phyloP scores from a whole-genome alignment of 2,888 invertebrate genomes.

The Pandemis corylana region DNA sequence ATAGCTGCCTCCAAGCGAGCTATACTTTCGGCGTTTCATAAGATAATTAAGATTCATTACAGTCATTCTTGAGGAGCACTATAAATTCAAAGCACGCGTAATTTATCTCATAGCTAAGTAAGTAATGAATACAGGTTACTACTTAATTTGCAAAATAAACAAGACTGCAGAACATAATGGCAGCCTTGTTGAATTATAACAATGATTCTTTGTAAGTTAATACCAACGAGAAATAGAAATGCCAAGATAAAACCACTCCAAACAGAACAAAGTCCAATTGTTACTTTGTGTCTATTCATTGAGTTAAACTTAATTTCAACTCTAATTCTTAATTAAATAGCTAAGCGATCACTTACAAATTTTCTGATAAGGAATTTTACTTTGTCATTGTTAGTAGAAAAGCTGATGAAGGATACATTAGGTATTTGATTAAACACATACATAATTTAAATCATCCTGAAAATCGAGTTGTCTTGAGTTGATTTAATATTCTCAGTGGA shows the following conservation, averaged over 20 bases:
- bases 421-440: too few species aligned
- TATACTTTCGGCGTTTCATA: too few species aligned
- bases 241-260: slow-evolving; percentile 14
- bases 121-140: slow-evolving; percentile 1
- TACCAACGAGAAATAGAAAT: slow-evolving; percentile 3
- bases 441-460: too few species aligned
- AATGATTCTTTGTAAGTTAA: slow-evolving; percentile 20
- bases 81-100: too few species aligned
- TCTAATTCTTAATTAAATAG: not conserved
- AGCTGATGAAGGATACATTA: too few species aligned
- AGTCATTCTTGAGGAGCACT: too few species aligned
- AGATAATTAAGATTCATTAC: too few species aligned
- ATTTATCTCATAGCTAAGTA: too few species aligned
- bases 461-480: too few species aligned
- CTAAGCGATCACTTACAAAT: not conserved
- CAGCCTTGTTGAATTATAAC: slow-evolving; percentile 27
- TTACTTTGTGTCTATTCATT: not conserved
- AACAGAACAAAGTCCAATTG: slow-evolving; percentile 26
- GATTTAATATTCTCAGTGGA: too few species aligned
- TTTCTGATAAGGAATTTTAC: not conserved
- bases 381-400: not conserved
- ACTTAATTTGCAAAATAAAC: slow-evolving; percentile 27
- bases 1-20: too few species aligned
- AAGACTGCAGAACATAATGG: slow-evolving; percentile 11
- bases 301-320: not conserved